Evolutionary conservation across 92 coral and sea anemone genomes (phyloP).

Genomic region (Bergia puertoricense): DNA sequence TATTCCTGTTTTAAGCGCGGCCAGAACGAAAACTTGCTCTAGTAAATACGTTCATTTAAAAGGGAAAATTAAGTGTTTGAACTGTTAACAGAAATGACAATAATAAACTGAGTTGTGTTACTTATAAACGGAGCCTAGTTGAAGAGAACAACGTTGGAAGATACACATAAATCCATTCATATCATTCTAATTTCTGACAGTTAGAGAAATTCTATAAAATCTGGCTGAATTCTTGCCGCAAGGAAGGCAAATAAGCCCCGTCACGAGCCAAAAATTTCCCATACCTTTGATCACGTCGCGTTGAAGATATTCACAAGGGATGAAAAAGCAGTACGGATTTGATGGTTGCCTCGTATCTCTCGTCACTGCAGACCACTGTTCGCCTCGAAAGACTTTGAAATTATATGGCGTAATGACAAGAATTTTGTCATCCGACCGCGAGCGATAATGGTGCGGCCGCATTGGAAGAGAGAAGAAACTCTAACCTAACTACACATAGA

Average conservation of each 20-base stretch:
- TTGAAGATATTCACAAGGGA: conserved; percentile 17
- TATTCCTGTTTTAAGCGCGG: no score
- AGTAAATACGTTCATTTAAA: no score
- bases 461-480: conserved; percentile 15
- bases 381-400: conserved; percentile 34
- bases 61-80: no score
- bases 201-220: not conserved
- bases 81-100: no score
- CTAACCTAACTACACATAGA: not conserved
- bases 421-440: conserved; percentile 32
- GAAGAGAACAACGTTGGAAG: not conserved
- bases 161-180: not conserved
- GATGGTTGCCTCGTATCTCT: not conserved
- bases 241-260: not conserved
- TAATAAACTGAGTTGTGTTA: no score
- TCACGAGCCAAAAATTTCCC: not conserved
- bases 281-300: conserved; percentile 29
- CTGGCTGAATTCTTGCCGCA: not conserved
- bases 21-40: no score
- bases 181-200: not conserved
- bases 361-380: conserved; percentile 30
- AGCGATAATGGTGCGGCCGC: conserved; percentile 28
- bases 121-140: no score
- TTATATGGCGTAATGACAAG: conserved; percentile 42
- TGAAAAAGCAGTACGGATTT: conserved; percentile 40